phyloP scores from a whole-genome alignment of 2,113 vertebrate genomes.

The Seriola aureovittata region DNA sequence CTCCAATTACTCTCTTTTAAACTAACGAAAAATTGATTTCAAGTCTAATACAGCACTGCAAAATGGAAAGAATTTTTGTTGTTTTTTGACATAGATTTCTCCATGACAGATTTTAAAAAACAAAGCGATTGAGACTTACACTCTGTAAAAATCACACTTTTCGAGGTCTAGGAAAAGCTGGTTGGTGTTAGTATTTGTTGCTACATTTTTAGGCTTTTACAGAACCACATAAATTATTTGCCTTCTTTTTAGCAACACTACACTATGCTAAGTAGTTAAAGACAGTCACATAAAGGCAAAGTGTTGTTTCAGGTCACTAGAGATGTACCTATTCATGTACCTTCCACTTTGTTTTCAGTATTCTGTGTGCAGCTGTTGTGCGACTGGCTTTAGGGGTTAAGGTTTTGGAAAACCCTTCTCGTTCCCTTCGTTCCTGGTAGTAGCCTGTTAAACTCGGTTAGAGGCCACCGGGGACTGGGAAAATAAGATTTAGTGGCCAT shows the following conservation, averaged over 20 bases:
- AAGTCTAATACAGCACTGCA: neutral
- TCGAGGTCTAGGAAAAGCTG: neutral
- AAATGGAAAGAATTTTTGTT: neutral
- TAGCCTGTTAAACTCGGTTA: slow-evolving; percentile 62
- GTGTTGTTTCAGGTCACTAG: neutral
- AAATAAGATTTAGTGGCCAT: slow-evolving; percentile 69
- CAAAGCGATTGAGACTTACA: neutral
- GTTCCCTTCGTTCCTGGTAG: slow-evolving; percentile 72
- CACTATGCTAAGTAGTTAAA: neutral
- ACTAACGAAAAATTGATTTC: neutral
- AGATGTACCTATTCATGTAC: neutral
- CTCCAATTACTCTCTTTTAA: neutral
- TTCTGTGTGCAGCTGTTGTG: slow-evolving; percentile 18
- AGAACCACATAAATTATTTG: neutral
- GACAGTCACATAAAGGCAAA: neutral
- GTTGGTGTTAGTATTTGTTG: neutral
- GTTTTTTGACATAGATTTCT: too few relatives aligned
- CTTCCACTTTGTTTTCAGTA: neutral
- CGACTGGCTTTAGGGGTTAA: slow-evolving; percentile 17
- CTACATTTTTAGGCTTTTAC: neutral
- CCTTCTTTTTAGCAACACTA: neutral
- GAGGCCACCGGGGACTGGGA: slow-evolving; percentile 33
- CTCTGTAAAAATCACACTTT: neutral
- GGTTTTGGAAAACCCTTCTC: slow-evolving; percentile 50
- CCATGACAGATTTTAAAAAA: neutral